A percentile compares a stretch with the other conserved stretches of the same genome.
Evolutionary conservation across 2,797 vertebrate species (phyloP).

Genomic region (Lophotriccus pileatus): DNA sequence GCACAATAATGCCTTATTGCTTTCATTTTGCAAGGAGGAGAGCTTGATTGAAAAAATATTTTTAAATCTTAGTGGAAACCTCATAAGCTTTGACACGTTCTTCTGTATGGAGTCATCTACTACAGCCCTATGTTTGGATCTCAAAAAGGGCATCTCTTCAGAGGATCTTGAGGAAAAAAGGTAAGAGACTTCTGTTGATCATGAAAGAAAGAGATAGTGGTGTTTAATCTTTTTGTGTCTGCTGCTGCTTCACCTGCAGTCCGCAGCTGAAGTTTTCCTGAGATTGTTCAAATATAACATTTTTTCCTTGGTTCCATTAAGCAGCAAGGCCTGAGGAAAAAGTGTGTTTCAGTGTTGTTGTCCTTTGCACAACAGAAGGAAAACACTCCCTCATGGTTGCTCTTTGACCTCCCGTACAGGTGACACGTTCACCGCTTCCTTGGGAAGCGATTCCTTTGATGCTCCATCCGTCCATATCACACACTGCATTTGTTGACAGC

Average conservation of each 20-base stretch:
- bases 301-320: not conserved
- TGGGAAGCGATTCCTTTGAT: not conserved
- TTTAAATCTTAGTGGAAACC: not conserved
- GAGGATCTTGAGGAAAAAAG: not conserved
- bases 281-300: not conserved
- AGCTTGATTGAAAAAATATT: not conserved
- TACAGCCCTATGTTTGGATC: not conserved
- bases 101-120: not conserved
- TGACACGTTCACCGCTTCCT: not conserved
- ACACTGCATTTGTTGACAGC: not conserved
- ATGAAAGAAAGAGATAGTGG: not conserved
- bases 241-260: not conserved
- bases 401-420: not conserved
- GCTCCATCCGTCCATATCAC: not conserved
- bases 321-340: not conserved
- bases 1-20: not conserved
- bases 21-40: not conserved
- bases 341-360: not conserved
- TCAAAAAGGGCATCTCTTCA: not conserved
- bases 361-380: not conserved
- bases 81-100: not conserved
- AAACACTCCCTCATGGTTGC: not conserved
- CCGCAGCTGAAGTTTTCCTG: not conserved
- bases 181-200: not conserved
- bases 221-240: not conserved